Evolutionary conservation across 2,113 vertebrate species (phyloP).

Genomic region (Taurulus bubalis): DNA sequence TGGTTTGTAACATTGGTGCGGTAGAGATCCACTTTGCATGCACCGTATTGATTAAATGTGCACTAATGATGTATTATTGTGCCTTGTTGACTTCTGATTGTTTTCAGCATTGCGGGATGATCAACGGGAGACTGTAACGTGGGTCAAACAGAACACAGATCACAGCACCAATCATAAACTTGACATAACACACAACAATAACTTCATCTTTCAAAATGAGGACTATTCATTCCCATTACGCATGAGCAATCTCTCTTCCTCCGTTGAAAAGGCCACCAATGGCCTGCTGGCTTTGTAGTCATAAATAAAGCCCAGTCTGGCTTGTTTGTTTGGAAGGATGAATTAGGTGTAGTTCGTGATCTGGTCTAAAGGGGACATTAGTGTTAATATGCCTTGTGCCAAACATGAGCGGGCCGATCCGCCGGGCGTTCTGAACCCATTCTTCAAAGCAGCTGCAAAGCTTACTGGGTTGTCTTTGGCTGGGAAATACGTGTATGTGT

Average conservation of each 20-base stretch:
- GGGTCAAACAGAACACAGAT: conserved; percentile 14
- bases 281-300: conserved; percentile 64
- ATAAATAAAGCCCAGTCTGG: conserved; percentile 69
- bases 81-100: conserved; percentile 60
- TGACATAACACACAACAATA: conserved; percentile 33
- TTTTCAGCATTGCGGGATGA: conserved; percentile 29
- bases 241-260: conserved; percentile 67
- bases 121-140: neutral
- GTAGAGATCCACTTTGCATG: conserved; percentile 26
- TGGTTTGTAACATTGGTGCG: conserved; percentile 49
- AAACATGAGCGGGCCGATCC: conserved; percentile 52
- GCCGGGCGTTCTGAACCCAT: conserved; percentile 64
- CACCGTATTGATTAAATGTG: conserved; percentile 28
- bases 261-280: conserved; percentile 74
- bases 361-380: conserved; percentile 63
- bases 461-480: conserved; percentile 74
- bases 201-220: conserved; percentile 45
- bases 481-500: conserved; percentile 74
- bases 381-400: conserved; percentile 54
- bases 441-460: conserved; percentile 76
- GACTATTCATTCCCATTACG: conserved; percentile 40
- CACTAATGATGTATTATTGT: conserved; percentile 51
- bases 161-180: conserved; percentile 8
- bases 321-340: conserved; percentile 63
- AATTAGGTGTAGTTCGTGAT: conserved; percentile 67